Evolutionary conservation across 2,797 vertebrate genomes (phyloP).

Genomic region (Iguana delicatissima): DNA sequence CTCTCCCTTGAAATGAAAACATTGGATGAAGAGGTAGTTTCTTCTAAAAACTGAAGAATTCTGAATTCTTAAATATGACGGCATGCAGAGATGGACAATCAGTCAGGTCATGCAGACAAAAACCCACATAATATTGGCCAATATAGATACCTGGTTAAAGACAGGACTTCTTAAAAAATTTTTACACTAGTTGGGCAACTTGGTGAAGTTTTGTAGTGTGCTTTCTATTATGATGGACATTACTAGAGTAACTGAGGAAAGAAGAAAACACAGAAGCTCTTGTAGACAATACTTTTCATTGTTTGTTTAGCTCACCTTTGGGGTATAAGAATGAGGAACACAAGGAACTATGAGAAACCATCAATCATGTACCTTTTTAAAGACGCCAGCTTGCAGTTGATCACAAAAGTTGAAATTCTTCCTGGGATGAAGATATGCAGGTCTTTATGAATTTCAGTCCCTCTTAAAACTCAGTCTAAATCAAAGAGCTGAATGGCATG

Average conservation of each 20-base stretch:
- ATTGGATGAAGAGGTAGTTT: neutral
- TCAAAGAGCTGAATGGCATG: fast-evolving
- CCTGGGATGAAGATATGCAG: slow-evolving; percentile 45
- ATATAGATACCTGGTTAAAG: slow-evolving; percentile 59
- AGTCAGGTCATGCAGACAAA: slow-evolving; percentile 53
- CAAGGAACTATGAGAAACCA: slow-evolving; percentile 52
- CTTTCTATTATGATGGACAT: slow-evolving; percentile 49
- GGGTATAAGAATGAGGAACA: slow-evolving; percentile 53
- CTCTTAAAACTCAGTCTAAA: neutral
- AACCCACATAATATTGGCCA: slow-evolving; percentile 56
- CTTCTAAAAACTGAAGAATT: neutral
- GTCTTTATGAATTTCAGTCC: neutral
- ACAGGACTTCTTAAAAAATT: slow-evolving; percentile 63
- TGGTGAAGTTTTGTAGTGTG: neutral
- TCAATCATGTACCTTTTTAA: slow-evolving; percentile 54
- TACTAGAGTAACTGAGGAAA: slow-evolving; percentile 43
- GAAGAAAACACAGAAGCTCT: slow-evolving; percentile 47
- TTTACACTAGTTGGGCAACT: slow-evolving; percentile 63
- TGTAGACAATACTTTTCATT: slow-evolving; percentile 61
- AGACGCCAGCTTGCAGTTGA: slow-evolving; percentile 44
- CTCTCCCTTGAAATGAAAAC: neutral
- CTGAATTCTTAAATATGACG: slow-evolving; percentile 17
- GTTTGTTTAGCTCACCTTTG: slow-evolving; percentile 61
- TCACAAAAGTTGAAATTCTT: slow-evolving; percentile 54
- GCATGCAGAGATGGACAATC: slow-evolving; percentile 37